Evolutionary conservation across 30 jellyfish, hydroid and myxozoan genomes (phyloP).

Genomic region (Turritopsis dohrnii): DNA sequence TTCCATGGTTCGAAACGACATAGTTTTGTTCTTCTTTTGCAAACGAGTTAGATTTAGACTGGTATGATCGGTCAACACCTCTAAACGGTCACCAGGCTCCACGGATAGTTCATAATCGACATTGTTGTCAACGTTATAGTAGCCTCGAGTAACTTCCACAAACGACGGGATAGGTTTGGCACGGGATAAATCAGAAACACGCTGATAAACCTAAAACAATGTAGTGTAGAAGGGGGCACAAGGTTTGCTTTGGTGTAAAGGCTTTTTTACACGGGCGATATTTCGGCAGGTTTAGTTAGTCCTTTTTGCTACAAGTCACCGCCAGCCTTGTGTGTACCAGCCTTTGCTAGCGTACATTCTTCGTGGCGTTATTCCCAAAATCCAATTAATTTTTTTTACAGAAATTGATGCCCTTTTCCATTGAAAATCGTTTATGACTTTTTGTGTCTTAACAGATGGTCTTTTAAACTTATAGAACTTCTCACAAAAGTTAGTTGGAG

Average conservation of each 20-base stretch:
- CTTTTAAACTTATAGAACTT: too few species aligned
- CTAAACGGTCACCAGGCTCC: slow-evolving; percentile 83
- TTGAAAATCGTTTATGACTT: too few species aligned
- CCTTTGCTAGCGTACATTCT: too few species aligned
- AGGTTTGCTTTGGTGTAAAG: not conserved
- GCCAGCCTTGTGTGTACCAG: too few species aligned
- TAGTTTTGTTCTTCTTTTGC: slow-evolving; percentile 21
- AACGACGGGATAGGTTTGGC: slow-evolving; percentile 75
- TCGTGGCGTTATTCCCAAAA: too few species aligned
- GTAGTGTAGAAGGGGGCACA: not conserved
- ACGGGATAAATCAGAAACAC: slow-evolving; percentile 61
- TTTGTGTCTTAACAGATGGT: too few species aligned
- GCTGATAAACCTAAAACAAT: slow-evolving; percentile 32
- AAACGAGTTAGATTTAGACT: slow-evolving; percentile 11
- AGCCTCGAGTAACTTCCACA: slow-evolving; percentile 84
- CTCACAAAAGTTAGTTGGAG: too few species aligned
- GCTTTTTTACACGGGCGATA: not conserved
- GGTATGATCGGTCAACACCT: slow-evolving; percentile 42
- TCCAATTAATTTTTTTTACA: too few species aligned
- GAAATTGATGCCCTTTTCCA: too few species aligned
- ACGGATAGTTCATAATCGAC: slow-evolving; percentile 56
- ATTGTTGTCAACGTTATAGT: slow-evolving; percentile 56
- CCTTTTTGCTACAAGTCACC: too few species aligned
- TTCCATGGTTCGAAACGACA: slow-evolving; percentile 39
- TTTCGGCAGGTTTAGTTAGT: too few species aligned